Base-by-base conservation (phyloP, 1,140 invertebrate species). In the Panagrolaimus sp. region DNA sequence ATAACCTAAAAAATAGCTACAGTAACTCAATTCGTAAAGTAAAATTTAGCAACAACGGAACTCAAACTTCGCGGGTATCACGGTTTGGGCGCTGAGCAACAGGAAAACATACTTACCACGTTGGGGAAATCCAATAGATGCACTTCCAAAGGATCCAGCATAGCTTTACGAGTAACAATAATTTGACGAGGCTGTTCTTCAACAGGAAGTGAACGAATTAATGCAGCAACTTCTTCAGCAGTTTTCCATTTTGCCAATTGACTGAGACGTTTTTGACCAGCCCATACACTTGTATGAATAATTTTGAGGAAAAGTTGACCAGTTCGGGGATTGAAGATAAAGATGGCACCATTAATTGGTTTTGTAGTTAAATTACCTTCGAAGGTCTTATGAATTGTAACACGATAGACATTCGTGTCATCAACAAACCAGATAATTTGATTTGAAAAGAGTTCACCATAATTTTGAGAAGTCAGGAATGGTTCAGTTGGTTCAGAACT, bases 151-250 rank as follows among this genome's bases (percentile, higher is more conserved):
- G 96, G 96, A 88, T 98, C 96, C 86, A 98, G 91, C 93, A 96
- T 97, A 83, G 93, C 94, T 82, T 98, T 99, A 80, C 96, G 88
- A 0, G 96, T 99, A 14, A 98, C 96, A 84, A 99, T 98, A 82
- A 99, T 98, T 85, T 98, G 96, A 84, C 98, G 97, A 0, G 96
- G 96, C 84, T 99, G 96, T 87, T 99, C 96, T 87, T 99, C 96
- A 11, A 99, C 96, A 0, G 96, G 96, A 46, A 99, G 84, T 0
- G 96, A 99, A 62, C 96, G 88, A 89, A 99, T 99, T 63, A 99
- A 85, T 57, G 96, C 96, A 5, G 96, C 96, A 14, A 99, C 96
- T 91, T 99, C 96, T 86, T 99, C 96, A 63, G 96, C 96, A 8
- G 95, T 76, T 46, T 42, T 65, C 38, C 9, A 67, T 9, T 25